Conservation (phyloP, 1,140 invertebrate genomes). For the Drosophila guanche region DNA sequence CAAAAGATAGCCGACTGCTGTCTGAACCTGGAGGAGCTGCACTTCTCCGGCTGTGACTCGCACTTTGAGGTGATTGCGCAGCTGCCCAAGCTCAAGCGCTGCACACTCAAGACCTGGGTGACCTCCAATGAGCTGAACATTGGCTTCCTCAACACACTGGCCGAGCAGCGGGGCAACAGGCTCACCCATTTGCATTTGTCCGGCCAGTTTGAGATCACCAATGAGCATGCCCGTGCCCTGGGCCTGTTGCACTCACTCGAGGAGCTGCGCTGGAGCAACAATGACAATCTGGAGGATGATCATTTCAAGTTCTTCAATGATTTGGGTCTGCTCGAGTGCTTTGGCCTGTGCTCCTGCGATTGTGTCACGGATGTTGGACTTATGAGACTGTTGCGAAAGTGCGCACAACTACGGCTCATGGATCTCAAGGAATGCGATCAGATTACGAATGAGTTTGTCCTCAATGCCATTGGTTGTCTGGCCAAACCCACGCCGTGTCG, state of each 20-base stretch:
- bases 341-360: conserved; percentile 44
- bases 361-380: conserved; percentile 51
- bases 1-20: conserved; percentile 65
- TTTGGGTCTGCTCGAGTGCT: conserved; percentile 21
- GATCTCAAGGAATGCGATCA: conserved; percentile 50
- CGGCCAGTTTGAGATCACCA: conserved; percentile 58
- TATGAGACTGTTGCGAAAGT: conserved; percentile 50
- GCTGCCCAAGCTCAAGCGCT: conserved; percentile 58
- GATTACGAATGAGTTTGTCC: conserved; percentile 59
- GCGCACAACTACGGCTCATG: conserved; percentile 29
- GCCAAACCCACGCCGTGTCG: conserved; percentile 29
- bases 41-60: conserved; percentile 62
- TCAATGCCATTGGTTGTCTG: conserved; percentile 55
- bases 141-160: conserved; percentile 44
- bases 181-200: conserved; percentile 49
- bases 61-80: conserved; percentile 66
- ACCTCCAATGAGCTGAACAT: conserved; percentile 66
- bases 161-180: conserved; percentile 47
- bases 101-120: conserved; percentile 64
- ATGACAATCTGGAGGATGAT: conserved; percentile 64
- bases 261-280: conserved; percentile 53
- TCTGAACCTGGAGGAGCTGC: conserved; percentile 50
- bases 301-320: conserved; percentile 68
- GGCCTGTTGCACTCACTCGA: conserved; percentile 47
- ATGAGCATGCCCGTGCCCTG: conserved; percentile 56